Base-by-base conservation (phyloP, 2,888 invertebrate species). In the Tetragonisca angustula region DNA sequence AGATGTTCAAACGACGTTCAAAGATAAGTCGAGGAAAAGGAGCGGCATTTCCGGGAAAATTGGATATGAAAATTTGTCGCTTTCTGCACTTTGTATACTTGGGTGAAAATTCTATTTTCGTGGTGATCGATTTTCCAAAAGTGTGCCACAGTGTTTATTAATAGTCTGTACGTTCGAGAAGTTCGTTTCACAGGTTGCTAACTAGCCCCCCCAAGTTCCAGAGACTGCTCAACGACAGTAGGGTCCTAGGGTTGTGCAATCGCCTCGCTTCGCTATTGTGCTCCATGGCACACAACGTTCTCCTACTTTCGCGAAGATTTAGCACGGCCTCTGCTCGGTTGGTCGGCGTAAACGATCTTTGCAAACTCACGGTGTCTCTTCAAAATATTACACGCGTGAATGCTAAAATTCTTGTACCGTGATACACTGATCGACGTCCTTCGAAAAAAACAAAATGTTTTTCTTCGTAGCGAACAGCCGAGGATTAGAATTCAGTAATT, bases 161-260 rank as follows among this genome's bases (percentile, higher is more conserved):
- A n/a, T n/a, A 59, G 13, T 5, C 0, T 59, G 13, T 13, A 61
- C 19, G 27, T 27, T 32, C 65, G 78, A 36, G 52, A 56, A 19
- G 54, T 73, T 81, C 80, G 64, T 86, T 80, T 81, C 79, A 62
- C 70, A 24, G 68, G 52, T 43, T 71, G 71, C 77, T 43, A 75
- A 76, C 79, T 49, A n/a, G 70, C 78, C 79, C 27, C 27, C 76
- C 27, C 73, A 50, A 78, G 89, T 89, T 89, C 89, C 89, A 84
- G 87, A 85, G 85, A 87, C 74, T 89, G 88, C 87, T 79, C 88
- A 86, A 71, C 85, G 88, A 89, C 85, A 87, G 88, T 87, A 62
- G 83, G 69, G 69, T 79, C 82, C 19, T 76, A 76, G 65, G 73
- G 64, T 87, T 89, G 79, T 72, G 85, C 81, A 89, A 89, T 43